phyloP scores from a whole-genome alignment of 2,113 vertebrate species.

The Ellobius talpinus region DNA sequence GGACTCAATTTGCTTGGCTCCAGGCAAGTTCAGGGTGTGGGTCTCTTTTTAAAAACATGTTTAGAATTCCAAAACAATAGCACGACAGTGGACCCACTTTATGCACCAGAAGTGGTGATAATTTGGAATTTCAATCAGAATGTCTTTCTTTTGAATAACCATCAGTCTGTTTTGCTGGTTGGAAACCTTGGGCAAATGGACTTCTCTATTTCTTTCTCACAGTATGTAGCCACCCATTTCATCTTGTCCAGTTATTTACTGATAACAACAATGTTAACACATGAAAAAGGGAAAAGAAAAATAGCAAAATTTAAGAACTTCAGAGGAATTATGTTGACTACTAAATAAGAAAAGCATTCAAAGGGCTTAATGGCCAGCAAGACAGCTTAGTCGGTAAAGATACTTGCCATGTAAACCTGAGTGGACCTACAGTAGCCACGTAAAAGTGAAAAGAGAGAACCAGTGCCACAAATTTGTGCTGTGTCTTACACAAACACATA shows the following conservation, averaged over 20 bases:
- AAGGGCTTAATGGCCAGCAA: neutral
- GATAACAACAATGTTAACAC: neutral
- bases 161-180: neutral
- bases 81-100: neutral
- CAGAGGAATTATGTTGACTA: neutral
- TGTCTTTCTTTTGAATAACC: neutral
- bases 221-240: neutral
- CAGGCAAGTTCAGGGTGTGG: neutral
- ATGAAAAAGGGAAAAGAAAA: neutral
- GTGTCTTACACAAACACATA: neutral
- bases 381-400: neutral
- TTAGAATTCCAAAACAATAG: neutral
- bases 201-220: neutral
- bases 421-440: neutral
- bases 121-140: neutral
- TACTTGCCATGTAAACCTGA: no score
- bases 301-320: neutral
- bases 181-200: neutral
- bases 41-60: neutral
- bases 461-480: neutral
- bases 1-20: neutral
- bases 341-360: neutral
- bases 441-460: neutral
- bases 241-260: neutral
- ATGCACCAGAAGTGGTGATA: neutral